Evolutionary conservation across 2,797 vertebrate genomes (phyloP).

Genomic region (Spinibarbus caldwelli): DNA sequence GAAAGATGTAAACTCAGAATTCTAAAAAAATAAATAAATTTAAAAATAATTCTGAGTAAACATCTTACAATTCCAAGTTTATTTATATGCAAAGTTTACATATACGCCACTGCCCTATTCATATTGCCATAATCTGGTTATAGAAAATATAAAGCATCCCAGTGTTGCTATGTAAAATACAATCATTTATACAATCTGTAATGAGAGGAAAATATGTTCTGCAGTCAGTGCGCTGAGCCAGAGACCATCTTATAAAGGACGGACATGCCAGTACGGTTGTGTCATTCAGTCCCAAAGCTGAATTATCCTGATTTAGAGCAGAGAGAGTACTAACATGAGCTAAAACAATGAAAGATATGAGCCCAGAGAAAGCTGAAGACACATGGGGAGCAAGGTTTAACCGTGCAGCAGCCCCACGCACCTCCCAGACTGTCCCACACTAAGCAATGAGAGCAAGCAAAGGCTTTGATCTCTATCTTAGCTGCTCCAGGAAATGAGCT

Average conservation of each 20-base stretch:
- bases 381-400: conserved; percentile 25
- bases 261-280: conserved; percentile 53
- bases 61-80: background rate
- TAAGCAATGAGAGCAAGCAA: conserved; percentile 29
- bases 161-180: background rate
- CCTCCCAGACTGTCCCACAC: conserved; percentile 40
- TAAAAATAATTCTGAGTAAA: too few relatives aligned
- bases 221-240: background rate
- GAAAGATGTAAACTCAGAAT: too few relatives aligned
- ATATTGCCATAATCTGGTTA: background rate
- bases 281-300: conserved; percentile 41
- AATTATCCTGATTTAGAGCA: conserved; percentile 40
- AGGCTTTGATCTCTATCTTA: conserved; percentile 62
- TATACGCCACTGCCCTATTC: background rate
- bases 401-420: background rate
- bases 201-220: background rate
- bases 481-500: conserved; percentile 64
- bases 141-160: background rate
- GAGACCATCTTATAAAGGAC: conserved; percentile 28
- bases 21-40: too few relatives aligned
- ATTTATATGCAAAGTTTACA: background rate
- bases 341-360: conserved; percentile 37
- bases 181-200: background rate
- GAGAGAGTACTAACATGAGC: conserved; percentile 40
- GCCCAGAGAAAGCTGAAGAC: conserved; percentile 30